Evolutionary conservation across 2,888 invertebrate species (phyloP), one percentile per base, ranked within the genome.

Genomic region (Polylopha cassiicola): DNA sequence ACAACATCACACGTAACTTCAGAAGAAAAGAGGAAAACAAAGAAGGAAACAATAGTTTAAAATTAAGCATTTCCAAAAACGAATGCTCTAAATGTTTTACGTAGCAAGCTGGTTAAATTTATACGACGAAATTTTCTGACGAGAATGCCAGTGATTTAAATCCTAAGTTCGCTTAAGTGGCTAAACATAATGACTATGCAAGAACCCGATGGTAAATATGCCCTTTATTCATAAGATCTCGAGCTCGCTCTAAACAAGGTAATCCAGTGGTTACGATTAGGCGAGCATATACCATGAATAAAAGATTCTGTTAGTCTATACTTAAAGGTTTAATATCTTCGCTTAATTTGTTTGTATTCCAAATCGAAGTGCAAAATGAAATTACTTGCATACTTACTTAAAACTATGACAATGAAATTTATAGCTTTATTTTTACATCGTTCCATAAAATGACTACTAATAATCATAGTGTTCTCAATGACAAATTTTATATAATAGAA

Each of bases 341-440:
- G 60, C 65, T 74, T 82, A 81, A 77, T 75, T 76, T 76, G 73
- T 73, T 70, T 71, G 75, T 74, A 79, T 73, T 74, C 75, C 74
- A 71, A 78, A 73, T 70, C 60, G 66, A 73, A 75, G 84, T 82
- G 84, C 82, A 77, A 79, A 84, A 82, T 65, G 71, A 81, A 81
- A 79, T 80, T 73, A 79, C 68, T 77, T 58, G 66, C 79, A 74
- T 79, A 77, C 82, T 77, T 85, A 82, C 41, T 41, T 41, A 77
- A 53, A 77, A 77, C 84, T 85, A 85, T 80, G 77, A 84, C 81
- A 78, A 78, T 81, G 76, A 82, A 75, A 78, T 79, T 79, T 78
- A 71, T 70, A 75, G 65, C 68, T 74, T 77, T 77, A 77, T 69
- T 70, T 70, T 71, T 77, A 75, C 73, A 74, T 76, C 62, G 66